phyloP scores from a whole-genome alignment of 1,140 invertebrate species.

The Platorchestia sp. region DNA sequence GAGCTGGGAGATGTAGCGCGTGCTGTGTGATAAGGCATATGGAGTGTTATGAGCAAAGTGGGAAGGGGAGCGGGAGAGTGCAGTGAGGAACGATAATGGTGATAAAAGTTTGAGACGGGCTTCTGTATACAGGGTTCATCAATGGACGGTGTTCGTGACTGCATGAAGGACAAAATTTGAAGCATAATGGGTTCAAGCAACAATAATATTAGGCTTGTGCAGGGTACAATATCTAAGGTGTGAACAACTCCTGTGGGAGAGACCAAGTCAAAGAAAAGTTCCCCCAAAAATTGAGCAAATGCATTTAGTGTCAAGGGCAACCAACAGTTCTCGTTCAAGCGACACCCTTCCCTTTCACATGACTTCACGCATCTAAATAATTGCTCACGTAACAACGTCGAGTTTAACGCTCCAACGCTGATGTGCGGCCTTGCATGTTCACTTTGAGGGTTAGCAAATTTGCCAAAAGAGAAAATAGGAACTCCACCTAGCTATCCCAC shows the following conservation, averaged over 20 bases:
- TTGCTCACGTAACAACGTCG: constrained; percentile 21
- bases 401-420: neutral
- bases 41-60: neutral
- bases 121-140: too few relatives aligned
- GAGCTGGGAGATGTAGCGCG: too few relatives aligned
- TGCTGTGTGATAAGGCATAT: neutral
- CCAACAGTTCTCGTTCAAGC: neutral
- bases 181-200: neutral
- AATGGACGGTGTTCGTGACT: neutral
- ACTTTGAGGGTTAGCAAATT: neutral
- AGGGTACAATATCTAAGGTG: neutral
- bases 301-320: constrained; percentile 42
- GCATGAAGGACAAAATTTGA: neutral
- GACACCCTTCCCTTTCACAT: constrained; percentile 40
- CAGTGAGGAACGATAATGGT: neutral
- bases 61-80: neutral
- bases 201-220: neutral
- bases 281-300: neutral
- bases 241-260: neutral
- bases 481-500: too few relatives aligned
- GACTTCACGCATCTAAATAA: constrained; percentile 44
- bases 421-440: neutral
- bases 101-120: neutral
- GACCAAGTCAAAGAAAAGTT: neutral
- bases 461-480: too few relatives aligned